phyloP scores from a whole-genome alignment of 2,113 vertebrate species.

The Rhinogobius similis region DNA sequence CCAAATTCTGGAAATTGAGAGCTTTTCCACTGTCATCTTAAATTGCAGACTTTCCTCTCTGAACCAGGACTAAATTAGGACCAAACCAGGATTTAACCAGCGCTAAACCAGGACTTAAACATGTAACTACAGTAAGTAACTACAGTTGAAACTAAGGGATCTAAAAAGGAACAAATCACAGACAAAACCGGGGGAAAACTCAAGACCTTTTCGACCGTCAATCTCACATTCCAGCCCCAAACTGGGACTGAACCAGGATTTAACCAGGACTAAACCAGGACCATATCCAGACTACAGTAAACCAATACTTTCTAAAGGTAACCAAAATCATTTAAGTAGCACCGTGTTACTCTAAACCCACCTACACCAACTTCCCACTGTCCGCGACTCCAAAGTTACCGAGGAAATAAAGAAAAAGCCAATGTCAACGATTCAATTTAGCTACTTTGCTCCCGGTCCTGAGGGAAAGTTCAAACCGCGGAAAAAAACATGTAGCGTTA shows the following conservation, averaged over 20 bases:
- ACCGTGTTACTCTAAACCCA: no score
- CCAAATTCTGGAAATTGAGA: no score
- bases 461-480: neutral
- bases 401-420: neutral
- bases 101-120: neutral
- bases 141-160: no score
- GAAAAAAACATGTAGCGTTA: slow-evolving; percentile 18
- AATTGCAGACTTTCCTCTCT: no score
- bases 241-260: neutral
- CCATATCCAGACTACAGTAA: neutral
- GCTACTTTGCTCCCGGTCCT: neutral
- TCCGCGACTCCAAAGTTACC: neutral
- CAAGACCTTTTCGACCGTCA: no score
- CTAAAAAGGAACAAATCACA: no score
- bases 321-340: no score
- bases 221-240: no score
- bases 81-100: neutral
- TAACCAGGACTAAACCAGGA: neutral
- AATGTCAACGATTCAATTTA: neutral
- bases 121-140: no score
- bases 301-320: neutral
- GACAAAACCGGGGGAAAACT: no score
- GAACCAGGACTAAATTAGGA: neutral
- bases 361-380: neutral
- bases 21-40: no score